Evolutionary conservation across 1,140 invertebrate genomes (phyloP).

Genomic region (Drosophila punjabiensis): DNA sequence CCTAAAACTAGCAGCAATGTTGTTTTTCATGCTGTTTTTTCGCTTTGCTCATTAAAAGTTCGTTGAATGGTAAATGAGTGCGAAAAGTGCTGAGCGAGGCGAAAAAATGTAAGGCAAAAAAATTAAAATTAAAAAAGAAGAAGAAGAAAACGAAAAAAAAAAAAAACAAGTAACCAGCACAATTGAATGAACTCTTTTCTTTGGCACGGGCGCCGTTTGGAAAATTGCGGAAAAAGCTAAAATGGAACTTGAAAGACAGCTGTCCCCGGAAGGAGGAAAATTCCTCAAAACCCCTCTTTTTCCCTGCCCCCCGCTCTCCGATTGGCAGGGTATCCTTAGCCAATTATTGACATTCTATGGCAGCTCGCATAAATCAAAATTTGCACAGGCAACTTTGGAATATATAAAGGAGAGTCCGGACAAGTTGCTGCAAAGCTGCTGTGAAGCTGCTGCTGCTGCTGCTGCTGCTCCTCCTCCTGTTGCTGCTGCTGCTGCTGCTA

Average conservation of each 20-base stretch:
- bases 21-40: conserved; percentile 21
- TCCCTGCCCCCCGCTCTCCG: background rate
- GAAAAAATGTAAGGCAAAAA: conserved; percentile 7
- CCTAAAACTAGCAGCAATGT: background rate
- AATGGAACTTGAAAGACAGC: conserved; percentile 53
- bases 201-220: conserved; percentile 15
- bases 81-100: conserved; percentile 9
- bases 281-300: background rate
- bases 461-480: background rate
- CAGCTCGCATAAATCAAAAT: conserved; percentile 71
- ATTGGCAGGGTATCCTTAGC: conserved; percentile 56
- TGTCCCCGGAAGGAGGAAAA: conserved; percentile 14
- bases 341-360: conserved; percentile 69
- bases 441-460: background rate
- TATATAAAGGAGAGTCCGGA: conserved; percentile 6
- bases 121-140: background rate
- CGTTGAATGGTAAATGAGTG: conserved; percentile 19
- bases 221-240: conserved; percentile 13
- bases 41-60: conserved; percentile 66
- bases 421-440: conserved; percentile 2
- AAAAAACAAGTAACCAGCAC: conserved; percentile 17
- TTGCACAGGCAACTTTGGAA: conserved; percentile 11
- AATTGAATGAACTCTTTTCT: conserved; percentile 53
- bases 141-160: background rate
- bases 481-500: background rate